These are phyloP conservation scores for Lontra canadensis DNA, from an alignment of 2,113 vertebrate species.

Conservation along the genomic window DNA sequence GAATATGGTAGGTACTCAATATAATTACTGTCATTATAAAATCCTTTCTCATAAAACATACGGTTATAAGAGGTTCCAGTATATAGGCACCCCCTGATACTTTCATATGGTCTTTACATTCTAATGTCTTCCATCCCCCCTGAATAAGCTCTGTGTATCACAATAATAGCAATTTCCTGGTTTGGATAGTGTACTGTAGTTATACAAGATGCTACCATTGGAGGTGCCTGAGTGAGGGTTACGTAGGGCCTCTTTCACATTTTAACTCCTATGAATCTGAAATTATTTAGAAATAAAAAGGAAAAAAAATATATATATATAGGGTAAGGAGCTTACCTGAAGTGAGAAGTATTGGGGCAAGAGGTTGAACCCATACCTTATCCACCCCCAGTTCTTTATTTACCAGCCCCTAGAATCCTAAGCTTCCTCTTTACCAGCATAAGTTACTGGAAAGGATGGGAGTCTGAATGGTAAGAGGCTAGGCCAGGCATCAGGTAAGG, in stretches of 20 bases:
- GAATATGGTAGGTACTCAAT: not conserved
- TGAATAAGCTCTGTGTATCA: not conserved
- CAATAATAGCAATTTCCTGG: not conserved
- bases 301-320: not conserved
- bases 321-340: not conserved
- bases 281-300: slow-evolving; percentile 12
- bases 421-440: not conserved
- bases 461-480: not conserved
- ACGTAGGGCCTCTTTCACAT: not conserved
- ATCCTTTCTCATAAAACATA: not conserved
- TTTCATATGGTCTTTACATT: not conserved
- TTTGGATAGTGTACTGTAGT: not conserved
- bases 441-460: not conserved
- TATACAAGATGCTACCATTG: not conserved
- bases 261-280: not conserved
- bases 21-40: not conserved
- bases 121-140: not conserved
- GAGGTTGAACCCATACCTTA: not conserved
- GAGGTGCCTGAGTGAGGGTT: not conserved
- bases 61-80: not conserved
- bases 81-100: not conserved
- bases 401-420: not conserved
- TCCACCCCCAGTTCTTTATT: not conserved
- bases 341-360: not conserved
- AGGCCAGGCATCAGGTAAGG: not conserved